Evolutionary conservation across 2,888 invertebrate species (phyloP), one percentile per base, ranked within the genome.

Genomic region (Cerceris ruficornis): DNA sequence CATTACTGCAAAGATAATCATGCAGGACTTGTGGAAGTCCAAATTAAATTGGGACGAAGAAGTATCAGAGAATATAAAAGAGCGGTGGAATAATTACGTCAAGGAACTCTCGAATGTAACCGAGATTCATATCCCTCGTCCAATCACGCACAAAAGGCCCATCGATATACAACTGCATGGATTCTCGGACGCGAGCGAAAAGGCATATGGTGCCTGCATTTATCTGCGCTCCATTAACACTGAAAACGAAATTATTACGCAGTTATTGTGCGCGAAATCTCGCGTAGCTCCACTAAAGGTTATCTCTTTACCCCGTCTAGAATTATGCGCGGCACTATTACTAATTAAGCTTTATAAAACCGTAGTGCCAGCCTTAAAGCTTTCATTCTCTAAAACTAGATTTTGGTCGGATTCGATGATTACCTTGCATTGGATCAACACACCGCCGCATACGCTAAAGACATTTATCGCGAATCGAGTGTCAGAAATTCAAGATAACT

Each of bases 381-480:
- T 15, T 1, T 9, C 43, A 1, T 6, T 66, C 0, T 0, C 2
- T 0, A 41, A 41, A 11, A 7, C 28, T 1, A 0, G 41, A 0
- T 58, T 69, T 52, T 76, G 67, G 67, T 67, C 60, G 0, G 72
- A 73, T 41, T 73, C 66, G 13, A 65, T 39, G 0, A 65, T 71
- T 42, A 59, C 52, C 4, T 8, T 80, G 0, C 76, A 76, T 6
- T 80, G 80, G 77, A 64, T 80, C 7, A 43, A n/a, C 2, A 72
- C 58, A 0, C n/a, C 69, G 0, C 65, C 77, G 2, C 39, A 69
- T 8, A 43, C 13, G 0, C n/a, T 77, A 13, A 71, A 71, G 15
- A 54, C 60, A 0, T 74, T 71, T 14, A 72, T 69, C 4, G 69
- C 68, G 7, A 75, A 75, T 54, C 57, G 75, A 4, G 75, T 78